Evolutionary conservation across 2,113 vertebrate species (phyloP), one percentile per base, ranked within the genome.

Genomic region (Prietella phreatophila): DNA sequence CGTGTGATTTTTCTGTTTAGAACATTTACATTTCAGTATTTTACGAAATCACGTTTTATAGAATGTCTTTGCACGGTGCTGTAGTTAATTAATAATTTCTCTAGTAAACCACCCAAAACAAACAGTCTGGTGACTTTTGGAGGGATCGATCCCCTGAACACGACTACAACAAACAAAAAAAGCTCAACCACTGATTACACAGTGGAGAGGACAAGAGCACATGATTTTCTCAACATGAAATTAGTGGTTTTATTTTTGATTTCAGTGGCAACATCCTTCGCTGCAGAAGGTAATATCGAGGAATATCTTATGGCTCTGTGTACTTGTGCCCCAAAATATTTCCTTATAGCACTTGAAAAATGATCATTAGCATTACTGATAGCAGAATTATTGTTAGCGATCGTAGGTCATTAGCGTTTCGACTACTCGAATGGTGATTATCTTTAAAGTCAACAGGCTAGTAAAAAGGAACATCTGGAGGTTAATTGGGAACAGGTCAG

Each of bases 241-340:
- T 88, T 92, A 36, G 84, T 91, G 27, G 86, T 91, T 30, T 89
- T 96, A 10, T 42, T 94, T 25, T 83, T 94, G 90, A 91, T 94
- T 55, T 86, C 93, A 82, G 81, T 96, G 0, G 27, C 90, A 5
- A 7, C 50, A 2, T 20, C 82, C 27, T 94, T 92, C 19, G 92
- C 94, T 79, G 95, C 93, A 83, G 95, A 96, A 56, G 91, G 95
- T 96, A 91, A 91, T n/a, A n/a, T n/a, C n/a, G n/a, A 73, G 25
- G n/a, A 56, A 63, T 17, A 53, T 42, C 42, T 84, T 53, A 53
- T 4, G 33, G 20, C n/a, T 73, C 22, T 36, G 4, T 50, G 19
- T 30, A 14, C 76, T 33, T 30, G 27, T 55, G 36, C 5, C 65
- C n/a, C n/a, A 67, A 33, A n/a, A 65, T 33, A 69, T 69, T 33